Percentiles rank a stretch among this genome's conserved stretches.
These are phyloP conservation scores for Spodoptera picta DNA, from an alignment of 2,888 invertebrate genomes.

Conservation along the genomic window DNA sequence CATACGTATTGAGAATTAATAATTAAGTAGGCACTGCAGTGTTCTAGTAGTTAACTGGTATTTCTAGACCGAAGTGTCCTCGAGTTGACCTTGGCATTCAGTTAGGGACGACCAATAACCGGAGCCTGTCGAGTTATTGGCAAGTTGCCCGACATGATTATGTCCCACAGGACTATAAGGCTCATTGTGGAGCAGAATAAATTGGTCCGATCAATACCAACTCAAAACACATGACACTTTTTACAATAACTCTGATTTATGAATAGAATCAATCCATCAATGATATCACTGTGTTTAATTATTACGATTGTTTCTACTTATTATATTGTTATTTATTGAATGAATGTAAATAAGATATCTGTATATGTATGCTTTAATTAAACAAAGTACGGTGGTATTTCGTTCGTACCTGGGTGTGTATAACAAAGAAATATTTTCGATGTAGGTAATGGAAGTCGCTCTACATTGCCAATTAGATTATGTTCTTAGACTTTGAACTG, in stretches of 20 bases:
- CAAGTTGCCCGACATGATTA: conserved; percentile 65
- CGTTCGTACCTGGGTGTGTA: too few relatives aligned
- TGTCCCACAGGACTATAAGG: conserved; percentile 51
- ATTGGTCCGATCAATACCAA: conserved; percentile 39
- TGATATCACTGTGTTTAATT: too few relatives aligned
- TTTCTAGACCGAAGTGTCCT: conserved; percentile 44
- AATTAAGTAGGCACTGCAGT: background rate
- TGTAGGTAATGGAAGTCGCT: conserved; percentile 24
- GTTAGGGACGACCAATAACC: conserved; percentile 58
- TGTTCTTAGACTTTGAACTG: conserved; percentile 23
- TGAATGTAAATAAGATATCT: too few relatives aligned
- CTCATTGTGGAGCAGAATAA: conserved; percentile 47
- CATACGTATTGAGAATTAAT: conserved; percentile 9
- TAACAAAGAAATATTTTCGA: background rate
- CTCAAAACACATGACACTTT: conserved; percentile 20
- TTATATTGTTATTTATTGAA: too few relatives aligned
- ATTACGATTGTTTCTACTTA: too few relatives aligned
- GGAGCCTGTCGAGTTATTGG: conserved; percentile 64
- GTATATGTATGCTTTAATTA: too few relatives aligned
- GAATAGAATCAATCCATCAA: background rate
- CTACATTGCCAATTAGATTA: conserved; percentile 19
- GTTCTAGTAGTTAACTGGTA: conserved; percentile 18
- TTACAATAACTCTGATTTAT: conserved; percentile 23
- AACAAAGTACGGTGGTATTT: too few relatives aligned
- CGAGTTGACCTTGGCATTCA: conserved; percentile 55